Evolutionary conservation across 2,888 invertebrate species (phyloP), one percentile per base, ranked within the genome.

Genomic region (Drosophila testacea): DNA sequence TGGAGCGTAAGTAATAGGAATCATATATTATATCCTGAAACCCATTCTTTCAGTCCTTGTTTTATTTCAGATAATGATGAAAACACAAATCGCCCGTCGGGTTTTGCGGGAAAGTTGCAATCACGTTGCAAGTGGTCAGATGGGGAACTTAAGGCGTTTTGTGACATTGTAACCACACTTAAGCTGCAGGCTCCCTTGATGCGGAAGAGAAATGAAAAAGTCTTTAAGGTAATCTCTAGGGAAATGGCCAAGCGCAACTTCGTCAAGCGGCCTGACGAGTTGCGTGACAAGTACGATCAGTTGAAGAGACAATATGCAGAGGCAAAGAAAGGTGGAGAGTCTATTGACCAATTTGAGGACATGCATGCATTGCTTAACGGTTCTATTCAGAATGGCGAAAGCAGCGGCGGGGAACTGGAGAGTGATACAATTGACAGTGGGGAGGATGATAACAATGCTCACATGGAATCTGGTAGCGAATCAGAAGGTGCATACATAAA

Each of bases 281-380:
- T 83, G 34, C 65, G 73, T 3, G 11, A 69, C 3, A 83, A 87
- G 32, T 87, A 68, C 36, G 65, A 79, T 9, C 82, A 77, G 51
- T 38, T 83, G 50, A 59, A 66, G 4, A 50, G 68, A 0, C 82
- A 81, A 13, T 87, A 79, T 46, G 55, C 46, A 11, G 69, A 46
- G 56, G 52, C 85, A 3, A 63, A 50, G 10, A 68, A 54, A 1
- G 42, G 28, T 0, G 71, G 77, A 0, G 69, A 71, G 3, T n/a
- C 51, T 2, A 69, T 81, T 1, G 77, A 84, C 5, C 54, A 84
- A 27, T 75, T 60, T n/a, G 67, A 70, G 2, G 56, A 72, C 0
- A 50, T 83, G 47, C 77, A 82, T 32, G 52, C 65, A 0, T 6
- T 87, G 44, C 44, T 73, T 4, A 65, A 67, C 30, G 71, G 66